These are phyloP conservation scores for Hippasteria phrygiana DNA, from an alignment of 53 echinoderm and acorn worm species.

Conservation along the genomic window DNA sequence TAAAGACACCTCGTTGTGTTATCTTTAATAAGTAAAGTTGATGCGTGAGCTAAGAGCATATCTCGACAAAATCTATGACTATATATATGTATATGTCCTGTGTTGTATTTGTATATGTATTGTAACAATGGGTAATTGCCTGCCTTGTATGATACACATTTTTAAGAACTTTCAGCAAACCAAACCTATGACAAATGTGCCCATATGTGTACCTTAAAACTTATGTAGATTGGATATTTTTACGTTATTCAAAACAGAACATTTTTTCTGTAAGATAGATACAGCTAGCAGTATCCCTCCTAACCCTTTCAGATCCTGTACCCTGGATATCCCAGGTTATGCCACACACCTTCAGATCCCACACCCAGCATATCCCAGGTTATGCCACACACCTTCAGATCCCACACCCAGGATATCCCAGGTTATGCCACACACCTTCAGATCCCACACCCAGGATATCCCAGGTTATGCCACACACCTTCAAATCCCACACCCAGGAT, in stretches of 20 bases:
- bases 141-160: conserved; percentile 58
- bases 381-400: too few species aligned
- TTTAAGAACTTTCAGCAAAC: conserved; percentile 18
- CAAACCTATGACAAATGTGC: background rate
- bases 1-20: background rate
- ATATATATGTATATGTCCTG: conserved; percentile 65
- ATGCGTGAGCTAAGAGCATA: background rate
- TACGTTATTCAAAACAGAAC: background rate
- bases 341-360: too few species aligned
- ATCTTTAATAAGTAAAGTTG: background rate
- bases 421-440: too few species aligned
- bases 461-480: too few species aligned
- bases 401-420: too few species aligned
- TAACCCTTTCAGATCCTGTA: too few species aligned
- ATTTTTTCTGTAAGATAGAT: too few species aligned
- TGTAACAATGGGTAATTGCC: conserved; percentile 52
- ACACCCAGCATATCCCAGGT: too few species aligned
- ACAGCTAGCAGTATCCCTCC: too few species aligned
- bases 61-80: conserved; percentile 40
- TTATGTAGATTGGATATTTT: background rate
- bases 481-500: too few species aligned
- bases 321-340: too few species aligned
- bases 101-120: conserved; percentile 66
- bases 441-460: too few species aligned
- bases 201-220: background rate